Base-by-base conservation (phyloP, 2,113 vertebrate species). In the Cettia cetti region DNA sequence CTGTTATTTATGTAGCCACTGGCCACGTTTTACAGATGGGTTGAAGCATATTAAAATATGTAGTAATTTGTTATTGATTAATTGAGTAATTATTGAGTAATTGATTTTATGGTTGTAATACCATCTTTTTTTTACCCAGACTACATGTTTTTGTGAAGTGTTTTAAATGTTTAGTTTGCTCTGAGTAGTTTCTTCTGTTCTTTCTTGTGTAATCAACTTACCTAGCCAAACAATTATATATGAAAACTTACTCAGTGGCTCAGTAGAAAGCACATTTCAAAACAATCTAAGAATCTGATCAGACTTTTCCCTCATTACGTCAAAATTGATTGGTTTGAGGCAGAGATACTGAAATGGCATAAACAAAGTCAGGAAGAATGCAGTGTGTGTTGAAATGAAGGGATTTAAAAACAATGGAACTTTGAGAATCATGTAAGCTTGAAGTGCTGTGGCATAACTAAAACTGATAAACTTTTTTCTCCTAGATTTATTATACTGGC, bases 401-500 rank as follows among this genome's bases (percentile, higher is more conserved):
- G 12, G 15, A 57, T 74, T 86, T 65, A 9, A 74, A 80, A 69
- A 19, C 19, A 44, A 4, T 33, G 5, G 26, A n/a, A 11, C 47
- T 49, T 44, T 7, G 15, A 61, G 45, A 83, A 37, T 53, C 5
- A 14, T 11, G 3, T 49, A 52, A 33, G 9, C 54, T 82, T 81
- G 3, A 65, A 75, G 23, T 82, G 27, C 31, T 71, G 11, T 81
- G 54, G 3, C 13, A 7, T 91, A 76, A 89, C 33, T 90, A 53
- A 70, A 94, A 84, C 54, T 17, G 1, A 13, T 50, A 7, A 84
- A 61, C 63, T 40, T 21, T 70, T 96, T 68, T 80, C 60, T 93
- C 63, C 39, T 97, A 99, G 99, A 98, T 99, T 92, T 99, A 99
- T 98, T 99, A 99, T 89, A 99, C 99, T 88, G 99, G 99, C 74